Evolutionary conservation across 2,113 vertebrate species (phyloP), one percentile per base, ranked within the genome.

Genomic region (Callithrix jacchus): DNA sequence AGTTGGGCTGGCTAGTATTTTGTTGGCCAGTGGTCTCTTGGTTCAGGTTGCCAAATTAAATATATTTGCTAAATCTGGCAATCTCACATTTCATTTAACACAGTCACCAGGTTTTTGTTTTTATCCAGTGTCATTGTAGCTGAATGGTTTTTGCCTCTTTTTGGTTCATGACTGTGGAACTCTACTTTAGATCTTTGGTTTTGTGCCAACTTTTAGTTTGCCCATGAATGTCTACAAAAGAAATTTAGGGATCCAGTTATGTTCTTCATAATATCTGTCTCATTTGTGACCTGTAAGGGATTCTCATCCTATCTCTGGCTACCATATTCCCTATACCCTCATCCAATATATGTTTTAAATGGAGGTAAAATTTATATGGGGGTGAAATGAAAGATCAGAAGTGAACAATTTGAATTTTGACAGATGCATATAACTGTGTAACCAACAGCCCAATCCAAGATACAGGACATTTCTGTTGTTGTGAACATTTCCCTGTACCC

Each of bases 131-230:
- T 64, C 37, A 10, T 95, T 85, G 58, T 12, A 4, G 68, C 40
- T 89, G 32, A 92, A 74, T 0, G 1, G 0, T 68, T 95, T 1
- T 0, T 89, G 83, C 74, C 3, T 86, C 52, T 1, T 49, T 95
- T 93, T 95, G 73, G 0, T 89, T 97, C 20, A 9, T 96, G 88
- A 84, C 73, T 79, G 13, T 91, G 66, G 82, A 35, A n/a, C 76
- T 82, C 52, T 83, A 23, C 52, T 94, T 86, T 10, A 95, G 61
- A 37, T 87, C 95, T 94, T 92, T 97, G 87, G 91, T 7, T 97
- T 97, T 89, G 66, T 87, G 45, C 58, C 61, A 96, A 52, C 8
- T 79, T 1, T 0, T 91, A 52, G 27, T 96, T 98, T 97, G 91
- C 12, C 45, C 37, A 6, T 83, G n/a, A 61, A 96, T 56, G 30